Evolutionary conservation across 1,140 invertebrate species (phyloP).

Genomic region (Listronotus oregonensis): DNA sequence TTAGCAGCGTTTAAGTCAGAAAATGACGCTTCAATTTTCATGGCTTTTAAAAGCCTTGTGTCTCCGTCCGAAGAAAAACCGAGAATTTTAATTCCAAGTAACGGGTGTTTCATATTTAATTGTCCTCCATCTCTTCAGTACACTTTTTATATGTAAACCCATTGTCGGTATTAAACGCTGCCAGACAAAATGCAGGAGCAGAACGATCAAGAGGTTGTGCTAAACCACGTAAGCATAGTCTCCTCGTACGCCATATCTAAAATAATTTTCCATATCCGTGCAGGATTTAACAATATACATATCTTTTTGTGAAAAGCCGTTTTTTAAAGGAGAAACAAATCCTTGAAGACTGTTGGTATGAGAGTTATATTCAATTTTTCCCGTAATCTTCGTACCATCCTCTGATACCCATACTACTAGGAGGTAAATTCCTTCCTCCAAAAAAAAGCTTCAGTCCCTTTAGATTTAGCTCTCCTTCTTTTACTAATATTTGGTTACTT

Average conservation of each 20-base stretch:
- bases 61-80: no score
- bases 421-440: no score
- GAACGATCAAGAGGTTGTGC: slow-evolving; percentile 6
- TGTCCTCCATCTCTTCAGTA: slow-evolving; percentile 1
- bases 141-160: slow-evolving; percentile 8
- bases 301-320: slow-evolving; percentile 1
- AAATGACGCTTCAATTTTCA: no score
- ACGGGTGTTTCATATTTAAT: slow-evolving; percentile 2
- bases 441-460: no score
- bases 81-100: slow-evolving; percentile 9
- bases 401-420: no score
- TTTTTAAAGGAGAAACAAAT: no score
- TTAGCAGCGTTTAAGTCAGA: no score
- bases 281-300: slow-evolving; percentile 2
- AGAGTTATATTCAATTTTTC: no score
- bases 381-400: no score
- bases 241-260: slow-evolving; percentile 3
- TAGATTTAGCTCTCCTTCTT: no score
- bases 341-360: no score
- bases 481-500: no score
- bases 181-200: slow-evolving; percentile 11
- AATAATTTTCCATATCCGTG: not conserved
- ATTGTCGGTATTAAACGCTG: slow-evolving; percentile 7
- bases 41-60: slow-evolving; percentile 6
- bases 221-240: slow-evolving; percentile 6